phyloP scores from a whole-genome alignment of 2,797 vertebrate species.

The Eidolon dupreanum region DNA sequence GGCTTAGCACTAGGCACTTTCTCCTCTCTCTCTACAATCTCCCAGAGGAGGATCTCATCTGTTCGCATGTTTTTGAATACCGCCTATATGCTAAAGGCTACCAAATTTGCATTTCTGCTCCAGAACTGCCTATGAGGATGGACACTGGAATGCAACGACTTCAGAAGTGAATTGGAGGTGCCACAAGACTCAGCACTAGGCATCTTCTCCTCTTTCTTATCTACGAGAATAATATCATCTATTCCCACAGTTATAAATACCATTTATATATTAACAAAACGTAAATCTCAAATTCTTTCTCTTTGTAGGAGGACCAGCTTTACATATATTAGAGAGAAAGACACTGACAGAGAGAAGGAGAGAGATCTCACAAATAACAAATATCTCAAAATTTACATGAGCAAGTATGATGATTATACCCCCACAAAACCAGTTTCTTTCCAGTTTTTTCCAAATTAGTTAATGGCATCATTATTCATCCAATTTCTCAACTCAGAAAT shows the following conservation, averaged over 20 bases:
- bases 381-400: not conserved
- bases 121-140: not conserved
- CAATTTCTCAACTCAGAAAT: not conserved
- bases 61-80: not conserved
- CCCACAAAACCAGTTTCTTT: not conserved
- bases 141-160: not conserved
- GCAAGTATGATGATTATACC: not conserved
- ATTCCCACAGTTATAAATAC: not conserved
- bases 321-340: not conserved
- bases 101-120: not conserved
- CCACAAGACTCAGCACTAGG: not conserved
- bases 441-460: not conserved
- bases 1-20: not conserved
- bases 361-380: not conserved
- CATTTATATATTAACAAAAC: not conserved
- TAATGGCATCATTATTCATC: not conserved
- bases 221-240: not conserved
- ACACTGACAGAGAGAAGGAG: not conserved
- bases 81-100: not conserved
- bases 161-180: not conserved
- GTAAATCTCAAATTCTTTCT: not conserved
- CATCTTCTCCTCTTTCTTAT: not conserved
- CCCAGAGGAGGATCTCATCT: not conserved
- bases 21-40: not conserved
- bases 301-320: not conserved